phyloP scores from a whole-genome alignment of 1,140 invertebrate species.

The Antheraea pernyi region DNA sequence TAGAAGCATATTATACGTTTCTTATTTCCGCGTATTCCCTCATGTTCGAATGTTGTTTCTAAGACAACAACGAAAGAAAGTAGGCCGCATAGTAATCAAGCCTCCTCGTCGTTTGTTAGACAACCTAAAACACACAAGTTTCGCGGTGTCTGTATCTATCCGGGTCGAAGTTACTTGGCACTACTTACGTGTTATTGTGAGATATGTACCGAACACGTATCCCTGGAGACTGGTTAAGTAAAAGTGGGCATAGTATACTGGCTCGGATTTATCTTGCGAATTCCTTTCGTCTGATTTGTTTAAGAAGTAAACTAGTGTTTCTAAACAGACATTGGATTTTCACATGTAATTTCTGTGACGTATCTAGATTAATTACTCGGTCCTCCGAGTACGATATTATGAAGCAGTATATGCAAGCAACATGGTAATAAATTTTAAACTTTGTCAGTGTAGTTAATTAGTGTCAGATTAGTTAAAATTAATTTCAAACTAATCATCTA shows the following conservation, averaged over 20 bases:
- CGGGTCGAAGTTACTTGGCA: constrained; percentile 9
- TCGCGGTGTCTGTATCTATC: constrained; percentile 16
- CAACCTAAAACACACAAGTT: constrained; percentile 2
- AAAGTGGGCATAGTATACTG: background rate
- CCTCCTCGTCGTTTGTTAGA: background rate
- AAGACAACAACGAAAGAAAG: background rate
- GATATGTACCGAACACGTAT: constrained; percentile 10
- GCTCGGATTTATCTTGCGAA: background rate
- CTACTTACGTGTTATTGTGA: constrained; percentile 18
- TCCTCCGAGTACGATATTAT: no score
- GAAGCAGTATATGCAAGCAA: no score
- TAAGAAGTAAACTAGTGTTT: no score
- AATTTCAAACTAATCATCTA: no score
- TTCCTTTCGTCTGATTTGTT: background rate
- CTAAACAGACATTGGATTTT: no score
- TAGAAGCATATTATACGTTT: no score
- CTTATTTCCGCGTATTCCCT: background rate
- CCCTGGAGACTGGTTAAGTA: constrained; percentile 2
- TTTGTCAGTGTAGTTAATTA: no score
- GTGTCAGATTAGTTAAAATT: no score
- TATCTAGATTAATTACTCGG: no score
- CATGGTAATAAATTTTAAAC: no score
- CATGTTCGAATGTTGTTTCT: background rate
- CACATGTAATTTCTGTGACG: no score
- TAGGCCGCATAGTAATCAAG: constrained; percentile 1